Evolutionary conservation across 1,140 invertebrate species (phyloP).

Genomic region (Chymomyza costata): DNA sequence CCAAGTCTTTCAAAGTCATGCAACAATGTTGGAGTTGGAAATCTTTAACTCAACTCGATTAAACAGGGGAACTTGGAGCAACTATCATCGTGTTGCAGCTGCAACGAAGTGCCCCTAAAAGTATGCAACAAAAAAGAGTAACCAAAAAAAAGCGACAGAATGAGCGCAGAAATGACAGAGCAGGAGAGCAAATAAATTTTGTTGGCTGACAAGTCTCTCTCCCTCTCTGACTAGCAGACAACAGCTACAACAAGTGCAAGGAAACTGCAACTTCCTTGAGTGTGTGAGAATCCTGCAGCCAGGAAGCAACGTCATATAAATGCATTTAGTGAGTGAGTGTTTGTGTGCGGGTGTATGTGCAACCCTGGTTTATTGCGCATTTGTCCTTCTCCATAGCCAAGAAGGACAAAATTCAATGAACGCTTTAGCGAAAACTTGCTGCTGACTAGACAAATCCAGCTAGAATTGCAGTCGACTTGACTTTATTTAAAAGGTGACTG

Average conservation of each 20-base stretch:
- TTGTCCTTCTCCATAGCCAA: constrained; percentile 58
- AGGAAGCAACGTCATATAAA: constrained; percentile 43
- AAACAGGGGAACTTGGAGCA: too few relatives aligned
- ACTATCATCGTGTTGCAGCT: too few relatives aligned
- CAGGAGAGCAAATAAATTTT: constrained; percentile 22
- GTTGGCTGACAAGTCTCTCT: constrained; percentile 42
- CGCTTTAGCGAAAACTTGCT: constrained; percentile 3
- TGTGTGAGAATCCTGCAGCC: constrained; percentile 15
- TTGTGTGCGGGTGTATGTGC: neutral
- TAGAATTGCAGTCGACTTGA: neutral
- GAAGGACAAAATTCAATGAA: constrained; percentile 69
- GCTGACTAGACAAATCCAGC: constrained; percentile 11
- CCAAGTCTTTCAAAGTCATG: too few relatives aligned
- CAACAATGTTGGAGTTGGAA: too few relatives aligned
- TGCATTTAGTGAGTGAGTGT: constrained; percentile 3
- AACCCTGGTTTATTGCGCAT: constrained; percentile 59
- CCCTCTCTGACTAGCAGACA: neutral
- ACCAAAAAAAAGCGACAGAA: neutral
- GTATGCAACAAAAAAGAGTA: constrained; percentile 38
- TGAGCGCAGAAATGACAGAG: neutral
- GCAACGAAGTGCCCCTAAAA: constrained; percentile 44
- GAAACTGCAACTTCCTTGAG: constrained; percentile 47
- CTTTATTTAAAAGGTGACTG: too few relatives aligned
- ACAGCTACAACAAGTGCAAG: constrained; percentile 23
- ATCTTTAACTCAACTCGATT: too few relatives aligned